A percentile compares a stretch with the other conserved stretches of the same genome.
Evolutionary conservation across 2,888 invertebrate genomes (phyloP).

Genomic region (Plusia festucae): DNA sequence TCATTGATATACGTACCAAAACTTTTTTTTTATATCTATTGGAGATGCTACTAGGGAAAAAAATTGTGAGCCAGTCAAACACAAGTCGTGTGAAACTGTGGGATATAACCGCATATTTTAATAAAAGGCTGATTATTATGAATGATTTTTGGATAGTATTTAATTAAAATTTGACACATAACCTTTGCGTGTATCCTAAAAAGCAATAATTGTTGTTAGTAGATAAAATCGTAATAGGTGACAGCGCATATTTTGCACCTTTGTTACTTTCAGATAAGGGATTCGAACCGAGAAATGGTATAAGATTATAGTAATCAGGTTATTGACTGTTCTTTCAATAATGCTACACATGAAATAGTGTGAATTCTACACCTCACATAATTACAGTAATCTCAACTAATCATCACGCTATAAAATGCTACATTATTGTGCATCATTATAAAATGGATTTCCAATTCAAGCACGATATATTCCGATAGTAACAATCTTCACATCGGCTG

Average conservation of each 20-base stretch:
- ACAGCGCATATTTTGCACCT: too few relatives aligned
- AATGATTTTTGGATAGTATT: too few relatives aligned
- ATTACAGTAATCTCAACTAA: constrained; percentile 21
- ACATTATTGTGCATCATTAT: constrained; percentile 31
- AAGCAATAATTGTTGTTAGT: too few relatives aligned
- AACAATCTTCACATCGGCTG: constrained; percentile 40
- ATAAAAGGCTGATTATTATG: neutral
- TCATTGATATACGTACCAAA: too few relatives aligned
- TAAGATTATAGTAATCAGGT: neutral
- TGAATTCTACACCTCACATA: constrained; percentile 28
- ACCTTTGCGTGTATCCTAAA: too few relatives aligned
- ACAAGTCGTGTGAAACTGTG: too few relatives aligned
- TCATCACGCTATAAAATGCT: constrained; percentile 27
- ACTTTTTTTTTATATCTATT: too few relatives aligned
- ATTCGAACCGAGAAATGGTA: neutral
- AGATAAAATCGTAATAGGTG: neutral
- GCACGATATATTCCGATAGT: constrained; percentile 39
- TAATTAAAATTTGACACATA: constrained; percentile 3
- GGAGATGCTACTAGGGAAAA: too few relatives aligned
- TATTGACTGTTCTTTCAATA: neutral
- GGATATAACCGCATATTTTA: neutral
- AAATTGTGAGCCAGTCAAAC: too few relatives aligned
- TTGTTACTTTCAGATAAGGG: neutral
- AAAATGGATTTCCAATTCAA: constrained; percentile 49
- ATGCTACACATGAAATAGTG: constrained; percentile 5